Percentiles rank a stretch among this genome's conserved stretches.
These are phyloP conservation scores for Epinotia ramella DNA, from an alignment of 2,888 invertebrate genomes.

Conservation along the genomic window DNA sequence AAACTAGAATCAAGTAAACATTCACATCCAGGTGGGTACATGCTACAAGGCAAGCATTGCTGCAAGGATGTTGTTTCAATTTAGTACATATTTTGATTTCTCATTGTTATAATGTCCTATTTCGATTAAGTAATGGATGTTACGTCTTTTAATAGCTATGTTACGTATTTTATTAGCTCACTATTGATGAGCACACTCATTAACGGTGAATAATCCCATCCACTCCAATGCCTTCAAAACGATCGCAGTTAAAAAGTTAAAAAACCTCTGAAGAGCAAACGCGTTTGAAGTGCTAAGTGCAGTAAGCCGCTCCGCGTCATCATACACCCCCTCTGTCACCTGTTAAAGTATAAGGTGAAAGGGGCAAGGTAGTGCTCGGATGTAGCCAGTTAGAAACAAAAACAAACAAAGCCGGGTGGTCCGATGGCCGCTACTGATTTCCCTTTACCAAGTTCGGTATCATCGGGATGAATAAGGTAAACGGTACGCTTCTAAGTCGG, in stretches of 20 bases:
- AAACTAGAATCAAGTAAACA: no score
- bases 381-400: slow-evolving; percentile 60
- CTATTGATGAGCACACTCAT: neutral
- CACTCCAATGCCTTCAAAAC: slow-evolving; percentile 34
- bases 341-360: slow-evolving; percentile 18
- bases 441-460: slow-evolving; percentile 52
- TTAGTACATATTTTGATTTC: no score
- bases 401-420: slow-evolving; percentile 72
- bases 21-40: no score
- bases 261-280: slow-evolving; percentile 54
- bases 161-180: neutral
- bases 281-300: slow-evolving; percentile 62
- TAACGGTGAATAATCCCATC: slow-evolving; percentile 20
- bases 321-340: slow-evolving; percentile 53
- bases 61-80: no score
- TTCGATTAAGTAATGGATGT: neutral
- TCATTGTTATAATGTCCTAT: neutral
- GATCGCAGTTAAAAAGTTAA: slow-evolving; percentile 36
- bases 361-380: slow-evolving; percentile 48
- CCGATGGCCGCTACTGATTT: slow-evolving; percentile 59
- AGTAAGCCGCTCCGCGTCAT: slow-evolving; percentile 51
- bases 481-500: neutral
- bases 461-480: slow-evolving; percentile 37
- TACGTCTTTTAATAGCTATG: neutral
- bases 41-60: no score